phyloP scores from a whole-genome alignment of 2,888 invertebrate species.

The Plagodis pulveraria region DNA sequence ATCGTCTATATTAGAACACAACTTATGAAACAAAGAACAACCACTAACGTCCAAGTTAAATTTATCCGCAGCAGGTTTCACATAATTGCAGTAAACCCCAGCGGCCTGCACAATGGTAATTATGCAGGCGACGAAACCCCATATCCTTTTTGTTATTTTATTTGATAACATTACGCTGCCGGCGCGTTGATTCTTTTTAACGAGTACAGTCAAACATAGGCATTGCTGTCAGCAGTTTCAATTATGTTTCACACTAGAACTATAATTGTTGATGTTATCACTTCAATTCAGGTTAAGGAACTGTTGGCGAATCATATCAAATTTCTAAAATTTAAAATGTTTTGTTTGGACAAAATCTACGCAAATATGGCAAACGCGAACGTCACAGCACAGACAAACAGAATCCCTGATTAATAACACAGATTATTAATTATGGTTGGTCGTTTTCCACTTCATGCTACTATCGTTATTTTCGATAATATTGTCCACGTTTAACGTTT shows the following conservation, averaged over 20 bases:
- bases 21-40: constrained; percentile 69
- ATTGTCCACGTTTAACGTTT: no score
- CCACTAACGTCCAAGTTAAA: constrained; percentile 64
- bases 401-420: no score
- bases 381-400: no score
- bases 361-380: no score
- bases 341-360: no score
- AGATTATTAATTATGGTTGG: no score
- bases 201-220: constrained; percentile 14
- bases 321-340: no score
- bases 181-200: constrained; percentile 35
- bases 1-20: constrained; percentile 72
- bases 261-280: no score
- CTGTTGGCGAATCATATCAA: no score
- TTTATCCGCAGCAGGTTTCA: constrained; percentile 57
- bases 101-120: constrained; percentile 51
- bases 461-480: no score
- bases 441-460: no score
- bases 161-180: constrained; percentile 64
- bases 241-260: constrained; percentile 3
- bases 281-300: no score
- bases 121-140: constrained; percentile 46
- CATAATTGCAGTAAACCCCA: constrained; percentile 53
- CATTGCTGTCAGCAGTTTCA: constrained; percentile 16
- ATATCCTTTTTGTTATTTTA: constrained; percentile 48